Evolutionary conservation across 2,888 invertebrate species (phyloP), one percentile per base, ranked within the genome.

Genomic region (Tortricodes alternella): DNA sequence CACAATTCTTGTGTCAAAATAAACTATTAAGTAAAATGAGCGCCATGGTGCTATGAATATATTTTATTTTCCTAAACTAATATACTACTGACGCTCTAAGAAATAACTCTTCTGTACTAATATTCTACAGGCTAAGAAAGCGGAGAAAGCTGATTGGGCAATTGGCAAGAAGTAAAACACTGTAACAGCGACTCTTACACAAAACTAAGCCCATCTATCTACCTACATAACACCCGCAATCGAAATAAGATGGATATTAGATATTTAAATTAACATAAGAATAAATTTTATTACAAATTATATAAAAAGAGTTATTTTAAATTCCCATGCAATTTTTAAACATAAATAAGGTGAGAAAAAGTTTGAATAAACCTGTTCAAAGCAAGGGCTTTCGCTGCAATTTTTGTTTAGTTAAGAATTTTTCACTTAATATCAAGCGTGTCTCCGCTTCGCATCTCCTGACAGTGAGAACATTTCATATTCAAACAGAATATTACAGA

Each of bases 81-180:
- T 37, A 27, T n/a, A 21, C 5, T 11, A 15, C 37, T 29, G 29
- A 38, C 8, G 15, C 39, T 24, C 9, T 23, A 46, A 38, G 35
- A 34, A 21, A 24, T 62, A 61, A 57, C 46, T 50, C 24, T 38
- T 37, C 24, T 53, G 41, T 43, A 39, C 75, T 85, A 75, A 75
- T 84, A 67, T 87, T 92, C 74, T 84, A 92, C 94, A 95, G 95
- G 93, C 94, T 77, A 95, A 95, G 93, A 94, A 94, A 83, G 93
- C 94, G 80, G 94, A 95, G 93, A 93, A 93, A 80, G 93, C 93
- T 86, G 93, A 93, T 83, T 93, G 93, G 93, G 92, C 93, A 91
- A 86, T 88, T 71, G 89, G 89, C 68, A 93, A 93, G 92, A 93
- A 93, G 92, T 93, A 92, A 81, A 78, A 32, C 15, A 38, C 74